Conservation (phyloP, 2,888 invertebrate species). For the Netelia fuscicornis region DNA sequence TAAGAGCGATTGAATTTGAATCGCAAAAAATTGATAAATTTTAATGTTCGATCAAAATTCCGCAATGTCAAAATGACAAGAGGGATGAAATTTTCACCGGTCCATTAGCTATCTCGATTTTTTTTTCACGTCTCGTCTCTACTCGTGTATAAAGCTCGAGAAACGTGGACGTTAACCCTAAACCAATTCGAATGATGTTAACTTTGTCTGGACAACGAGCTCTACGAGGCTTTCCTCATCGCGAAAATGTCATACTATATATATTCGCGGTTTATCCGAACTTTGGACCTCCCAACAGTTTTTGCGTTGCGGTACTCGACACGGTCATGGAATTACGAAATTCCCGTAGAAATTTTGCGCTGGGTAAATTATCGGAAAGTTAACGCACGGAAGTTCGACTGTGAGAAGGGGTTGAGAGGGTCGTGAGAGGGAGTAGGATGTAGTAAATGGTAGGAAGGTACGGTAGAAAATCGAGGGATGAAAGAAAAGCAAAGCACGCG, state of each 20-base stretch:
- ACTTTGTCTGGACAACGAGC: slow-evolving; percentile 28
- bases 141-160: slow-evolving; percentile 12
- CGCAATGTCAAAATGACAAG: neutral
- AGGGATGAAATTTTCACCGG: neutral
- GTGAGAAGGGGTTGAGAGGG: neutral
- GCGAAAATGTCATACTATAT: slow-evolving; percentile 1
- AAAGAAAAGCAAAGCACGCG: slow-evolving; percentile 47
- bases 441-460: slow-evolving; percentile 6
- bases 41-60: slow-evolving; percentile 4
- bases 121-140: slow-evolving; percentile 16
- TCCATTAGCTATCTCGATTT: neutral
- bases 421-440: slow-evolving; percentile 7
- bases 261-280: slow-evolving; percentile 56
- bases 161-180: slow-evolving; percentile 25
- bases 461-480: slow-evolving; percentile 46
- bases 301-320: slow-evolving; percentile 57
- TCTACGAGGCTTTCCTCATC: slow-evolving; percentile 12
- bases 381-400: slow-evolving; percentile 56
- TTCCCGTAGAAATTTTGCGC: slow-evolving; percentile 58
- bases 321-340: slow-evolving; percentile 64
- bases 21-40: neutral
- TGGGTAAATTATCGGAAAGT: slow-evolving; percentile 66
- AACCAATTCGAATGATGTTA: slow-evolving; percentile 58
- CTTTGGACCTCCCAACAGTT: slow-evolving; percentile 56
- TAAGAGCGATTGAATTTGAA: neutral